Conservation (phyloP, 2,888 invertebrate species). For the Endomychus coccineus region DNA sequence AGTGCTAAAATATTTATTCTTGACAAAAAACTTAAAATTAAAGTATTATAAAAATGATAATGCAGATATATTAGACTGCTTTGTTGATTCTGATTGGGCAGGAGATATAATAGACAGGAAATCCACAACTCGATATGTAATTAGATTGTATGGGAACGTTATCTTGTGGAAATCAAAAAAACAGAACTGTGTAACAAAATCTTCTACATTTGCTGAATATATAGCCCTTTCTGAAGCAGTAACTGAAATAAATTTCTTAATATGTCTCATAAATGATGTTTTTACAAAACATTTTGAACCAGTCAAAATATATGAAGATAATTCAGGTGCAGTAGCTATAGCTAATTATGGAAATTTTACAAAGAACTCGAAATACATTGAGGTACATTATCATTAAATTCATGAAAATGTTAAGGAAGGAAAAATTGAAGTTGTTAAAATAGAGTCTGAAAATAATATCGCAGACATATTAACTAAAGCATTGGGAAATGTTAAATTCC, state of each 20-base stretch:
- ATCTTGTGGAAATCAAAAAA: slow-evolving; percentile 31
- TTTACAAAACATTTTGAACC: slow-evolving; percentile 16
- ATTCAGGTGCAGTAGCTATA: slow-evolving; percentile 16
- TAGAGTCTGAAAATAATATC: slow-evolving; percentile 27
- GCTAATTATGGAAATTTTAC: slow-evolving; percentile 26
- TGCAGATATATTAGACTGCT: slow-evolving; percentile 20
- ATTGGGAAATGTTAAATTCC: slow-evolving; percentile 14
- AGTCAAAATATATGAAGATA: slow-evolving; percentile 23
- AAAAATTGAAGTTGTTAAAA: slow-evolving; percentile 24
- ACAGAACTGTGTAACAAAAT: slow-evolving; percentile 30
- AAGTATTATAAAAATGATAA: slow-evolving; percentile 18
- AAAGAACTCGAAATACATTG: slow-evolving; percentile 27
- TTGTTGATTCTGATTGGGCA: slow-evolving; percentile 35
- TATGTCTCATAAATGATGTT: slow-evolving; percentile 17
- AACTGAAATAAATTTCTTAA: slow-evolving; percentile 17
- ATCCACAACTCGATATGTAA: slow-evolving; percentile 11
- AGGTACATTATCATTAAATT: slow-evolving; percentile 25
- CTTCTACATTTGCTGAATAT: slow-evolving; percentile 25
- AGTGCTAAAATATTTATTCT: slow-evolving; percentile 30
- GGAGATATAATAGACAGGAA: slow-evolving; percentile 23
- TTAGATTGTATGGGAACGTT: slow-evolving; percentile 10
- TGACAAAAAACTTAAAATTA: slow-evolving; percentile 26
- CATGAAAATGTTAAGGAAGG: slow-evolving; percentile 22
- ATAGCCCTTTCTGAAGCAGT: slow-evolving; percentile 16
- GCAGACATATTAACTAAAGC: slow-evolving; percentile 26